A percentile compares a stretch with the other conserved stretches of the same genome.
Evolutionary conservation across 1,140 invertebrate species (phyloP).

Genomic region (Drosophila albomicans): DNA sequence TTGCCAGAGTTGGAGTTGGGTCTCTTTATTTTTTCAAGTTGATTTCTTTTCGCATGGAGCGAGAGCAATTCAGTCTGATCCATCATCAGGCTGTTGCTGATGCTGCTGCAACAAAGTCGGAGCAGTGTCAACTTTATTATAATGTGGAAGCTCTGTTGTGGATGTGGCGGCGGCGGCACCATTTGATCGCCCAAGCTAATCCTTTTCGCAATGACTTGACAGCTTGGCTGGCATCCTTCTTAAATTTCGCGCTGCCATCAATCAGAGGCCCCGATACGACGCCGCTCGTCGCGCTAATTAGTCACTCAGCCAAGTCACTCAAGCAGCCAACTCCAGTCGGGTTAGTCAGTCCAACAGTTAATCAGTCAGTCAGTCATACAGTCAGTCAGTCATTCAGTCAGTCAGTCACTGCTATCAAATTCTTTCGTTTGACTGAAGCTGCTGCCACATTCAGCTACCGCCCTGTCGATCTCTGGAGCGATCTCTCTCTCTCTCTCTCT

Average conservation of each 20-base stretch:
- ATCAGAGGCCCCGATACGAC: constrained; percentile 65
- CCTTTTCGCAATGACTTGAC: constrained; percentile 85
- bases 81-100: constrained; percentile 52
- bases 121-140: constrained; percentile 80
- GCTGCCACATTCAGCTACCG: constrained; percentile 48
- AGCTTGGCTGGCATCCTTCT: constrained; percentile 81
- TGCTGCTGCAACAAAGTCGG: constrained; percentile 28
- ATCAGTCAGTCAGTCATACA: constrained; percentile 7
- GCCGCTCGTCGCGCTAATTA: constrained; percentile 74
- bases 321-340: constrained; percentile 59
- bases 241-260: constrained; percentile 85
- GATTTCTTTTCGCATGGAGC: constrained; percentile 19
- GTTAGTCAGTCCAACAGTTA: constrained; percentile 30
- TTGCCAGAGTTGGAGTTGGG: neutral
- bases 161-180: constrained; percentile 60
- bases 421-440: constrained; percentile 28
- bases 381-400: constrained; percentile 15
- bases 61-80: constrained; percentile 58
- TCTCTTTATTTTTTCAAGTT: neutral
- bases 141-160: constrained; percentile 64
- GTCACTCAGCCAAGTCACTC: constrained; percentile 58
- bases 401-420: constrained; percentile 63
- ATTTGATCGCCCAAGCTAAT: constrained; percentile 80
- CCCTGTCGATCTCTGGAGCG: constrained; percentile 45
- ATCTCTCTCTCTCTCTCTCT: constrained; percentile 26